Evolutionary conservation across 23 tunicate species (phyloP), one percentile per base, ranked within the genome.

Genomic region (Clavelina lepadiformis): DNA sequence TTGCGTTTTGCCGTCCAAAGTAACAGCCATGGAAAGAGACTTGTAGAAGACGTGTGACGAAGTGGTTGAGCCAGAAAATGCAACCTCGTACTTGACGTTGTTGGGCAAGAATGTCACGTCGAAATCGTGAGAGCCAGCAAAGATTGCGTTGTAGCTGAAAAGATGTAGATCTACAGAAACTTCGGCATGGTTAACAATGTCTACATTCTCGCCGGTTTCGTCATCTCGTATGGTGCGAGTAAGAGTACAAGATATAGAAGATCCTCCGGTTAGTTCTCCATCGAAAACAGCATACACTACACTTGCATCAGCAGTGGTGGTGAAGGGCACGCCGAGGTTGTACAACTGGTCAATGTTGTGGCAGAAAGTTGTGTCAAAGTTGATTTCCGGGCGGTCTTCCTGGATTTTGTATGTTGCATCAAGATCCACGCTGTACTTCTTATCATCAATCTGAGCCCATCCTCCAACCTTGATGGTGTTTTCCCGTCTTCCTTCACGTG

Each of bases 81-180:
- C 37, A 44, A 79, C 37, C 27, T 75, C 72, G 61, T 77, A 67
- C 27, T 46, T 58, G 63, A 74, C n/a, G 35, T 54, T 51, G 49
- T 59, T 46, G 46, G 77, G 82, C 38, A 74, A 11, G 38, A 13
- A 26, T 23, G 71, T 32, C 15, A 63, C 24, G 23, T 79, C 59
- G 11, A 75, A 51, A 33, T 74, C 71, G 58, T 83, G 92, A 31
- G 33, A 15, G 24, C 81, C 65, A 19, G 78, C 30, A 35, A 80
- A 35, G 19, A 21, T 37, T 32, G 60, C 46, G 29, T 78, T 58
- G 29, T 34, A 54, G 76, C 51, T 68, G 35, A 68, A 69, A 25
- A 78, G 52, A 58, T 73, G 31, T 15, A 61, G 28, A 23, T 61
- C 32, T 11, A 60, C 36, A 5, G 25, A 32, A 38, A 45, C 46